These are phyloP conservation scores for Solea senegalensis DNA, from an alignment of 2,113 vertebrate species.

Conservation along the genomic window DNA sequence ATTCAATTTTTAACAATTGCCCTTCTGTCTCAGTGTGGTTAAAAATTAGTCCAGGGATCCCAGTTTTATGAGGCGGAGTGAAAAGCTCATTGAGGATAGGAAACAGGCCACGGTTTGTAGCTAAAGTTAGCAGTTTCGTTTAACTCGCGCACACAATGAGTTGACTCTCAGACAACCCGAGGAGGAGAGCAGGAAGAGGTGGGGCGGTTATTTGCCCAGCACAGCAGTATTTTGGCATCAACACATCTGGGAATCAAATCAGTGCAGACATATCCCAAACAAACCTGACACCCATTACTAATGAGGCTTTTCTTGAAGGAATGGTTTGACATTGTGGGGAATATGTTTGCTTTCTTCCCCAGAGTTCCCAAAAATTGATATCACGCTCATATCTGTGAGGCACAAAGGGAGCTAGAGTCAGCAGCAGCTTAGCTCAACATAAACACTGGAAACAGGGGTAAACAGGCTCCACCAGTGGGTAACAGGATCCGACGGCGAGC, in stretches of 20 bases:
- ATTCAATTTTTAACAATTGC: slow-evolving; percentile 62
- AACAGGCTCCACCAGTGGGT: not conserved
- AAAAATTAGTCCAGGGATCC: slow-evolving; percentile 41
- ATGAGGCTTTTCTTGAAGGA: slow-evolving; percentile 43
- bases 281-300: slow-evolving; percentile 58
- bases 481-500: not conserved
- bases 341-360: slow-evolving; percentile 24
- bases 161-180: slow-evolving; percentile 24
- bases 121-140: slow-evolving; percentile 43
- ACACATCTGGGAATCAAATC: slow-evolving; percentile 61
- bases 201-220: slow-evolving; percentile 9
- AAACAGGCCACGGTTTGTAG: slow-evolving; percentile 42
- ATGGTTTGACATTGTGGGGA: slow-evolving; percentile 34
- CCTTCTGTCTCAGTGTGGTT: slow-evolving; percentile 48
- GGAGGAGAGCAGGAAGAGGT: not conserved
- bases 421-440: slow-evolving; percentile 15
- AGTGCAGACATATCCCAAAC: slow-evolving; percentile 37
- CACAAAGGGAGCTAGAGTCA: slow-evolving; percentile 6
- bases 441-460: not conserved
- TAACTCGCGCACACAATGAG: slow-evolving; percentile 49
- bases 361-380: slow-evolving; percentile 17
- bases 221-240: slow-evolving; percentile 43
- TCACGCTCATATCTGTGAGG: slow-evolving; percentile 3
- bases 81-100: slow-evolving; percentile 38
- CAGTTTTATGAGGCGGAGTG: slow-evolving; percentile 41